Conservation (phyloP, 2,888 invertebrate species). For the Zele albiditarsus region DNA sequence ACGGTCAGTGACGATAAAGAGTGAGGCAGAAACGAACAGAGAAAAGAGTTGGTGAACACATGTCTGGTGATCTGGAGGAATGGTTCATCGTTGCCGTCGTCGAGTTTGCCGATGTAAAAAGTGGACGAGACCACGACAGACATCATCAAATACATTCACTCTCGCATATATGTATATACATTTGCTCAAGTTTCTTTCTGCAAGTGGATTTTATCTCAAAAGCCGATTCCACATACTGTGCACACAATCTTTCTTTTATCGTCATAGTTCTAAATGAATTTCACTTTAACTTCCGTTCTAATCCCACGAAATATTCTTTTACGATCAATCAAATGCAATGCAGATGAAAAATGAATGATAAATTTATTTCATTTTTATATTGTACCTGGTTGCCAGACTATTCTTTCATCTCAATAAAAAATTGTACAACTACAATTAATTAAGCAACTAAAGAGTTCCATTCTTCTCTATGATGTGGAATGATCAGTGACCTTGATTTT, state of each 20-base stretch:
- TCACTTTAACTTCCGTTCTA: not conserved
- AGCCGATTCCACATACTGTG: slow-evolving; percentile 25
- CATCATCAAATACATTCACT: slow-evolving; percentile 5
- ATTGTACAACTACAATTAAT: too few species aligned
- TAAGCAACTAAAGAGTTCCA: too few species aligned
- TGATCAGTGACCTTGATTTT: not conserved
- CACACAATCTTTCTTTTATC: not conserved
- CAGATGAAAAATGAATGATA: too few species aligned
- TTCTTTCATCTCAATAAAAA: too few species aligned
- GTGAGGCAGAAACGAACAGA: slow-evolving; percentile 9
- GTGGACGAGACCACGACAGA: slow-evolving; percentile 48
- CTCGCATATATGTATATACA: not conserved
- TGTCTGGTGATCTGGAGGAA: slow-evolving; percentile 37
- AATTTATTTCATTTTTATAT: too few species aligned
- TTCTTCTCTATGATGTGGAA: not conserved
- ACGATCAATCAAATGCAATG: not conserved
- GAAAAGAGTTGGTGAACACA: slow-evolving; percentile 10
- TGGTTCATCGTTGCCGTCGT: slow-evolving; percentile 11
- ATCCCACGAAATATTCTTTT: slow-evolving; percentile 10
- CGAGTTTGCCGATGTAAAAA: slow-evolving; percentile 45
- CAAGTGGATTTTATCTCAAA: slow-evolving; percentile 35
- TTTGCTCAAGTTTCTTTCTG: slow-evolving; percentile 27
- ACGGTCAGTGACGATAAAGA: slow-evolving; percentile 1
- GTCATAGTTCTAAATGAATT: not conserved
- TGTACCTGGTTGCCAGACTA: too few species aligned